These are phyloP conservation scores for Botia almorhae DNA, from an alignment of 2,797 vertebrate species.

Conservation along the genomic window DNA sequence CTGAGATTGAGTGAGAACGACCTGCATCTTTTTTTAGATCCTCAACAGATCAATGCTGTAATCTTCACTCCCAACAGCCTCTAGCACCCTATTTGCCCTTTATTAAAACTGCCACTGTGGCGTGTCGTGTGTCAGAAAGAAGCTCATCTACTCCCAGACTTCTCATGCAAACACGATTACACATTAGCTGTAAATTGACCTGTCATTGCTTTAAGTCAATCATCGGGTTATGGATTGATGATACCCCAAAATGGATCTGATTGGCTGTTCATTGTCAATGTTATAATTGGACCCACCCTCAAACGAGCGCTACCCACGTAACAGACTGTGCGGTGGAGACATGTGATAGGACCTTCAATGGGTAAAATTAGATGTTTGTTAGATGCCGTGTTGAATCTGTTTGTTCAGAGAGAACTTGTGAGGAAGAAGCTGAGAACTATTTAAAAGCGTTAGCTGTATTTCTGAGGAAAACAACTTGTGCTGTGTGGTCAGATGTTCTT, in stretches of 20 bases:
- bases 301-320: conserved; percentile 24
- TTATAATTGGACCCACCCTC: conserved; percentile 32
- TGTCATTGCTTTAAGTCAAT: conserved; percentile 24
- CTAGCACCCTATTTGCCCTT: conserved; percentile 1
- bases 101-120: conserved; percentile 26
- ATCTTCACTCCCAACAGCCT: conserved; percentile 31
- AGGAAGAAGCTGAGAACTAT: too few relatives aligned
- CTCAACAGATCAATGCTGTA: conserved; percentile 48
- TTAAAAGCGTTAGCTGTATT: background rate
- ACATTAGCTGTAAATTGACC: conserved; percentile 38
- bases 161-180: conserved; percentile 17
- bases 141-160: background rate
- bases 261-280: conserved; percentile 38
- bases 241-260: conserved; percentile 21
- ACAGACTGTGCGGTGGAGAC: conserved; percentile 11
- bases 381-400: conserved; percentile 9
- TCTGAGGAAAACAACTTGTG: background rate
- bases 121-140: conserved; percentile 12
- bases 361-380: conserved; percentile 35
- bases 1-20: conserved; percentile 35
- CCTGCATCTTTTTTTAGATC: conserved; percentile 18
- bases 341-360: conserved; percentile 6
- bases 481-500: too few relatives aligned
- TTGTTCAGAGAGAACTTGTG: background rate
- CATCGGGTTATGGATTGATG: conserved; percentile 47